A percentile compares a stretch with the other conserved stretches of the same genome.
These are phyloP conservation scores for Erythrocercus mccallii DNA, from an alignment of 2,113 vertebrate genomes.

Conservation along the genomic window DNA sequence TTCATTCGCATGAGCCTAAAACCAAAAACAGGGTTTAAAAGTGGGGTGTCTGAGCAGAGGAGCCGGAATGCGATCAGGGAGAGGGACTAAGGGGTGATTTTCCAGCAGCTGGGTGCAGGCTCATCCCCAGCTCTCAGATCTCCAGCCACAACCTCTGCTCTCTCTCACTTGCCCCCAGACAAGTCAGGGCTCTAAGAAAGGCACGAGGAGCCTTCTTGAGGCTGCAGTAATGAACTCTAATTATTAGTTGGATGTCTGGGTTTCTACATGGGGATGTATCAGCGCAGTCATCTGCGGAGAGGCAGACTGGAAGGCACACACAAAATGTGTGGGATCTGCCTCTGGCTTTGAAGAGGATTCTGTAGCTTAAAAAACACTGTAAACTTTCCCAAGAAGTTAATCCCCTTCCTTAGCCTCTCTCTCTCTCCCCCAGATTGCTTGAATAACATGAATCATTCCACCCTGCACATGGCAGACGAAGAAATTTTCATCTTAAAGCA, in stretches of 20 bases:
- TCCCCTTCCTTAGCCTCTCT: not conserved
- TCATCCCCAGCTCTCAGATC: not conserved
- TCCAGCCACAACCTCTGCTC: not conserved
- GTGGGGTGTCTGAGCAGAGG: not conserved
- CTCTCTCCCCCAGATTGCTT: not conserved
- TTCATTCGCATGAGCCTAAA: not conserved
- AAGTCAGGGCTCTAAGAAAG: not conserved
- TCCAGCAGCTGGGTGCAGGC: not conserved
- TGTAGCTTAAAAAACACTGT: not conserved
- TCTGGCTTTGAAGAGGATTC: not conserved
- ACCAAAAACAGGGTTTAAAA: not conserved
- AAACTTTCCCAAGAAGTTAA: not conserved
- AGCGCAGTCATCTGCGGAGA: not conserved
- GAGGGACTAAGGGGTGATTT: not conserved
- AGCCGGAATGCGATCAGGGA: not conserved
- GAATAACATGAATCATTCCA: constrained; percentile 1
- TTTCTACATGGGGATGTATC: not conserved
- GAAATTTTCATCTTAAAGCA: not conserved
- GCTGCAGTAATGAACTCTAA: not conserved
- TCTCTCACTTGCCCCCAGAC: not conserved
- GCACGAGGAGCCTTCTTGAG: not conserved
- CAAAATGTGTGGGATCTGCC: not conserved
- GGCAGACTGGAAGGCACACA: not conserved
- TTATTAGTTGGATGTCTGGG: not conserved
- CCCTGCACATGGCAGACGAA: not conserved